Evolutionary conservation across 2,888 invertebrate species (phyloP), one percentile per base, ranked within the genome.

Genomic region (Alcis repandata): DNA sequence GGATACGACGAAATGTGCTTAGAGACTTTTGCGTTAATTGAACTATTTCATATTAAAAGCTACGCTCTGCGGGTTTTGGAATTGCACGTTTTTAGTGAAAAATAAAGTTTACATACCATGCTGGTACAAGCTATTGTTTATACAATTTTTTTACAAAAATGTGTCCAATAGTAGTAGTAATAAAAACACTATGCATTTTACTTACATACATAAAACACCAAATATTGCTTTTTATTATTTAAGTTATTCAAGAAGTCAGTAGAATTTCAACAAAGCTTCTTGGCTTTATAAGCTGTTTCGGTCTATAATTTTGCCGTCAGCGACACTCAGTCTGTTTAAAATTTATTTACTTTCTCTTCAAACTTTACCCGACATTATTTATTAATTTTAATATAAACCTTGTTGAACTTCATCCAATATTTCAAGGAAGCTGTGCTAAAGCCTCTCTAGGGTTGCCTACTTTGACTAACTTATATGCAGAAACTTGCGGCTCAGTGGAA

Each of bases 381-480:
- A 61, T 61, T 61, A 17, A 54, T 46, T 46, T 60, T 53, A 46
- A 60, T 53, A 19, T 41, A 36, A 59, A 17, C 22, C 40, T 27
- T 20, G 27, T 46, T 46, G 19, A 61, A 33, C 20, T 41, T 54
- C 20, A 61, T 41, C 61, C 56, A 49, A 62, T 61, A 54, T 54
- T 54, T 49, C 49, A 43, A 56, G 41, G 48, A 56, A 56, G 53
- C 52, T 36, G 52, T 20, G 38, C 43, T 51, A 27, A 20, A 40
- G 59, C 43, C 59, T 46, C 59, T 46, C 38, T 10, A 2, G 20
- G 15, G 56, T 33, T 38, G 17, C 27, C 53, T 53, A 53, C 22
- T 59, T 59, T 53, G 3, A 22, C n/a, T 43, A 53, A 60, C 46
- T 60, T 53, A 59, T 48, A 46, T 59, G 51, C 51, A 59, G 17